Evolutionary conservation across 2,888 invertebrate species (phyloP), one percentile per base, ranked within the genome.

Genomic region (Lycaena phlaeas): DNA sequence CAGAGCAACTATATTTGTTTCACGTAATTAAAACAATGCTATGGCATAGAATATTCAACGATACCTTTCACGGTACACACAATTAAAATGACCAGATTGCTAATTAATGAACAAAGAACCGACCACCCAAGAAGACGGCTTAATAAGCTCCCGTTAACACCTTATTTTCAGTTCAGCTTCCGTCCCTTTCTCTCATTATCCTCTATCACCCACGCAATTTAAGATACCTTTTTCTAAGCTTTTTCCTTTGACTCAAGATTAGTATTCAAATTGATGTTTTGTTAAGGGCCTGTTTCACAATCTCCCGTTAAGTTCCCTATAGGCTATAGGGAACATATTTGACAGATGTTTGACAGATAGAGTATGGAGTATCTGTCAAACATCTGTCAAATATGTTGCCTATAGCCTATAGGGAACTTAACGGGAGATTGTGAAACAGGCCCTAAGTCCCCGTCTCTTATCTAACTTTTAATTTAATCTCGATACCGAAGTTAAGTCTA

Each of bases 91-190:
- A 42, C 22, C 26, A 14, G 30, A 39, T 39, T 57, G 60, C 61
- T 72, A 81, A 81, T 79, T 76, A 82, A 79, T 74, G 77, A 70
- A 73, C 68, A 70, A 72, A 76, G 68, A 67, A 54, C 65, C 66
- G 82, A 82, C 82, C 82, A 81, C 82, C 82, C 82, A 81, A 72
- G 75, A 68, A 76, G 78, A 82, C 78, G 77, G 77, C 82, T 84
- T 81, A 81, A 84, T 84, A 84, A 81, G 79, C 70, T 71, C 81
- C 81, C 78, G 81, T 84, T 82, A 84, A 81, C 82, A 84, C 82
- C 81, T 81, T 79, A 77, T 81, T 79, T 78, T 77, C 78, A 79
- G 79, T 82, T 79, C 79, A 74, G 74, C 67, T 74, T 77, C 71
- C 70, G 70, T 75, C 58, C 64, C 38, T 18, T 18, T 38, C 28